A percentile compares a stretch with the other conserved stretches of the same genome.
phyloP scores from a whole-genome alignment of 2,888 invertebrate genomes.

The Mesoligia furuncula region DNA sequence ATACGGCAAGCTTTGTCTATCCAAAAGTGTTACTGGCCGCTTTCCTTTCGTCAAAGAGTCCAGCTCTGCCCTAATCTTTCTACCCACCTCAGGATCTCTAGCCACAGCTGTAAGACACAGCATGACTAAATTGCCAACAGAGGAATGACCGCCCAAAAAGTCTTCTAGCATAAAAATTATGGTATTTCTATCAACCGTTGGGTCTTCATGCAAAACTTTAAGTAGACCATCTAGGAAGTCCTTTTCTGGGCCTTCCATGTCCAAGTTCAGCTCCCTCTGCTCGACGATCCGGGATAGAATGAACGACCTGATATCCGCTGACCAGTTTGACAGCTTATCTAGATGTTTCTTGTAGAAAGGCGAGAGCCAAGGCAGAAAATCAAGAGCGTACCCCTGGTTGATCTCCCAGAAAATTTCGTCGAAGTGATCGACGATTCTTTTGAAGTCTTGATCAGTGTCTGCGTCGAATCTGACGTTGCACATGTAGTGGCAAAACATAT shows the following conservation, averaged over 20 bases:
- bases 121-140: constrained; percentile 96
- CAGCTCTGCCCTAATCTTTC: constrained; percentile 93
- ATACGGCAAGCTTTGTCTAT: constrained; percentile 93
- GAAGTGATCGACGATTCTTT: constrained; percentile 92
- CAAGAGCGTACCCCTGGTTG: constrained; percentile 96
- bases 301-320: constrained; percentile 93
- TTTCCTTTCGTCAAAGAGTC: constrained; percentile 90
- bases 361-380: constrained; percentile 95
- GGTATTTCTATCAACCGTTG: constrained; percentile 93
- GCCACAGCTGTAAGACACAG: constrained; percentile 93
- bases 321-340: constrained; percentile 92
- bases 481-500: constrained; percentile 97
- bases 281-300: constrained; percentile 93
- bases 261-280: constrained; percentile 89
- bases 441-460: constrained; percentile 92
- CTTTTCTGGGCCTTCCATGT: constrained; percentile 91
- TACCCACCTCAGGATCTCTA: constrained; percentile 92
- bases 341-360: constrained; percentile 93
- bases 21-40: constrained; percentile 91
- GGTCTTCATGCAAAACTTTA: constrained; percentile 92
- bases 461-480: constrained; percentile 94
- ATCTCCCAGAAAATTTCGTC: constrained; percentile 98
- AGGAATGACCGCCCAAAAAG: constrained; percentile 96
- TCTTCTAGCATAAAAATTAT: constrained; percentile 96
- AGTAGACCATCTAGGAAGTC: constrained; percentile 96